phyloP scores from a whole-genome alignment of 2,113 vertebrate species.

The Pseudorectes ferrugineus region DNA sequence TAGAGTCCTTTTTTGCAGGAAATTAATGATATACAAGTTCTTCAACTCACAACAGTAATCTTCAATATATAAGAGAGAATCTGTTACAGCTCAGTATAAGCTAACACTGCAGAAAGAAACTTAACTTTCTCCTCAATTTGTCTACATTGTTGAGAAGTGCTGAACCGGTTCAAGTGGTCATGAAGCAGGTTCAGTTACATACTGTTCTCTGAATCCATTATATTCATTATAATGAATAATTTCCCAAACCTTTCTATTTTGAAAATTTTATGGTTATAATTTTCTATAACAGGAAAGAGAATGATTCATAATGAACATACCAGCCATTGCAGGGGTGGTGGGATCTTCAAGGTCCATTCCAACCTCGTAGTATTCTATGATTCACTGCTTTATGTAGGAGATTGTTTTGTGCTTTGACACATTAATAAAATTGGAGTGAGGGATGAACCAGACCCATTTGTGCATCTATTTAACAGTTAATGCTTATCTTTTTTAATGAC shows the following conservation, averaged over 20 bases:
- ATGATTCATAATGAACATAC: neutral
- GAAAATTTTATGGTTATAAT: neutral
- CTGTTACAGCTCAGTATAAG: neutral
- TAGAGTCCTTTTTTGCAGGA: neutral
- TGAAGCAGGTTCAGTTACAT: neutral
- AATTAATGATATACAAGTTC: neutral
- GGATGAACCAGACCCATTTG: neutral
- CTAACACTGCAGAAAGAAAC: neutral
- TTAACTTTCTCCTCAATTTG: neutral
- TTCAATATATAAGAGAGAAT: neutral
- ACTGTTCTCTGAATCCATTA: neutral
- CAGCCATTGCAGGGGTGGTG: fast-evolving
- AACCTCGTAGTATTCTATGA: neutral
- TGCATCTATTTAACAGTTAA: neutral
- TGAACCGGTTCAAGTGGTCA: neutral
- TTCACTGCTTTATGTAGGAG: neutral
- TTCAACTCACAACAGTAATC: neutral
- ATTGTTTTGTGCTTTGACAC: neutral
- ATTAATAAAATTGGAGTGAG: neutral
- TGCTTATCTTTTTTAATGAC: neutral
- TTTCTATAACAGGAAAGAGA: neutral
- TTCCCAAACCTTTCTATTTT: neutral
- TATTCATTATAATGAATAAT: neutral
- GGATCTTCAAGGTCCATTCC: neutral
- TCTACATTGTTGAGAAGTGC: neutral